Conservation (phyloP, 1,140 invertebrate genomes). For the Drosophila novamexicana region DNA sequence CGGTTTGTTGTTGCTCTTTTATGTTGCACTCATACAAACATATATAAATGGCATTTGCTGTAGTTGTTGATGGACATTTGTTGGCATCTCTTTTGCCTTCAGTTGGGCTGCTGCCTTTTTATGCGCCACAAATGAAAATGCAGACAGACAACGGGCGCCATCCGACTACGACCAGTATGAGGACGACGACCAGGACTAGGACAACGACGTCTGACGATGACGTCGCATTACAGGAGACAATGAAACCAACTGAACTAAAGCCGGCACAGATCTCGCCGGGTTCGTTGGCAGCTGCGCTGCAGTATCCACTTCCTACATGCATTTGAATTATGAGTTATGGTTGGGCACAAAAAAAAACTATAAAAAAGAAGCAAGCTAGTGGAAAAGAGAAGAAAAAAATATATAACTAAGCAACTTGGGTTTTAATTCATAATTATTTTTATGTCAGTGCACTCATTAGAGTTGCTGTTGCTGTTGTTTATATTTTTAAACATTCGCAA, state of each 20-base stretch:
- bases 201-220: conserved; percentile 71
- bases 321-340: conserved; percentile 73
- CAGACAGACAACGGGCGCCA: conserved; percentile 81
- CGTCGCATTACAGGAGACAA: conserved; percentile 79
- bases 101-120: conserved; percentile 60
- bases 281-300: conserved; percentile 69
- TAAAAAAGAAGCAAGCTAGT: not conserved
- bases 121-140: conserved; percentile 82
- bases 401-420: conserved; percentile 65
- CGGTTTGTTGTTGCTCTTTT: conserved; percentile 48
- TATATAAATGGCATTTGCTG: conserved; percentile 52
- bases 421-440: conserved; percentile 83
- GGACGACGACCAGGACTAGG: conserved; percentile 31
- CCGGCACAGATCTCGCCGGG: conserved; percentile 60
- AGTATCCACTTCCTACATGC: conserved; percentile 62
- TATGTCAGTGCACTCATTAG: conserved; percentile 81
- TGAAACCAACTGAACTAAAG: conserved; percentile 69
- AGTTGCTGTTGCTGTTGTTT: conserved; percentile 45
- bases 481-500: conserved; percentile 18
- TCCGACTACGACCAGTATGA: conserved; percentile 38
- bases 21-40: conserved; percentile 47
- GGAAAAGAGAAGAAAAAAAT: conserved; percentile 27
- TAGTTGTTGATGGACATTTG: conserved; percentile 79
- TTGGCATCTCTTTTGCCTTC: conserved; percentile 74
- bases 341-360: conserved; percentile 40